Base-by-base conservation (phyloP, 2,888 invertebrate species). In the Brenthis hecate region DNA sequence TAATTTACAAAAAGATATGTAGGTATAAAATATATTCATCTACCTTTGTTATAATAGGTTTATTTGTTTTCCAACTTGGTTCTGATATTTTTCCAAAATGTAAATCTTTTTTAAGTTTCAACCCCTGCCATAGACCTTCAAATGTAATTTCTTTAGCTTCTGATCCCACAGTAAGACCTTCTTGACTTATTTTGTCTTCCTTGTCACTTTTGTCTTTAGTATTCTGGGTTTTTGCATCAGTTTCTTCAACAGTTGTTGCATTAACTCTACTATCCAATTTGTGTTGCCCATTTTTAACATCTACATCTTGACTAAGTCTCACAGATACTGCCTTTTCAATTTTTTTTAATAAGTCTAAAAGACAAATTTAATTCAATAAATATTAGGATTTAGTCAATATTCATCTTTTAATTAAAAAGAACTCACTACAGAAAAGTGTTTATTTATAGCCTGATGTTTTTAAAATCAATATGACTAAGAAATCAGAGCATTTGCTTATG, bases 21-120 rank as follows among this genome's bases (percentile, higher is more conserved):
- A 53, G 53, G 11, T 16, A 56, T 16, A 16, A 16, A 1, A 2
- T 13, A 56, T 43, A 58, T 28, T 6, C 3, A 32, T 36, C 32
- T 58, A 92, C 92, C 87, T 92, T 91, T n/a, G 87, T 85, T 23
- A 92, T 80, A 1, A 82, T 73, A 47, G 88, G 89, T 68, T 88
- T 90, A 68, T 85, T 87, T 0, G 83, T 76, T 72, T 88, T 92
- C 92, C 92, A 92, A 8, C 81, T 81, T 1, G 84, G 85, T 68
- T 90, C 86, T 0, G 92, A 88, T 65, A 92, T 86, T 74, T 90
- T 89, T 28, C 92, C 92, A 36, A 92, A 85, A 69, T 85, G 86
- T 56, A 87, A 74, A 69, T 92, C 90, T 51, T 88, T 91, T 70
- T 88, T 91, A 55, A 91, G 75, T 56, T 86, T 86, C 43, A 92